These are phyloP conservation scores for Meloidogyne exigua DNA, from an alignment of 1,140 invertebrate genomes.

Conservation along the genomic window DNA sequence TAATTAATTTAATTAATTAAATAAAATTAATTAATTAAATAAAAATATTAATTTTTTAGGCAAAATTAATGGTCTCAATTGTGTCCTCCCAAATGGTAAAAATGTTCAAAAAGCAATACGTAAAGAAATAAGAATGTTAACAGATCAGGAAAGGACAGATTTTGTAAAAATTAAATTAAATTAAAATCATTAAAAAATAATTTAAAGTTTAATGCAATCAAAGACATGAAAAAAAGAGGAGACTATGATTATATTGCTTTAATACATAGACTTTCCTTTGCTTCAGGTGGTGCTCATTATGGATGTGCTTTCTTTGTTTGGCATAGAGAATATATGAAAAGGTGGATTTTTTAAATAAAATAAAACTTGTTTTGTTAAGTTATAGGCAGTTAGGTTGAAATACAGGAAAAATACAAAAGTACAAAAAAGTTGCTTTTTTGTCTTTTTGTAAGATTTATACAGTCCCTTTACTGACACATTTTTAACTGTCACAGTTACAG, in stretches of 20 bases:
- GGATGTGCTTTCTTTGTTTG: conserved; percentile 50
- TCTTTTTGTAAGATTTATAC: too few relatives aligned
- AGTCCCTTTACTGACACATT: too few relatives aligned
- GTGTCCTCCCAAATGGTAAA: conserved; percentile 38
- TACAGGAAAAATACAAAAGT: too few relatives aligned
- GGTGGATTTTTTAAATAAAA: too few relatives aligned
- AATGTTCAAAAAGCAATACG: conserved; percentile 39
- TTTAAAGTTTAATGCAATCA: conserved; percentile 60
- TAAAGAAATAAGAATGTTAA: conserved; percentile 47
- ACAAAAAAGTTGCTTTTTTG: too few relatives aligned
- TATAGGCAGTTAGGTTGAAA: too few relatives aligned
- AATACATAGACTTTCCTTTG: conserved; percentile 50
- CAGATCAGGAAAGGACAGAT: conserved; percentile 27
- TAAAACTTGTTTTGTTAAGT: too few relatives aligned
- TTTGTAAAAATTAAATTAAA: conserved; percentile 13
- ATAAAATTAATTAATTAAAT: too few relatives aligned
- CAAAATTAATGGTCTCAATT: background rate
- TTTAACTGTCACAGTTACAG: too few relatives aligned
- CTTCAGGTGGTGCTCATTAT: conserved; percentile 52
- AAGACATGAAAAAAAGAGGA: conserved; percentile 61
- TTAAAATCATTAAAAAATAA: background rate
- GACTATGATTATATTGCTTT: conserved; percentile 56
- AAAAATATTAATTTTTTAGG: too few relatives aligned
- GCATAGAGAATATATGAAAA: conserved; percentile 50
- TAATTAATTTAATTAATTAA: too few relatives aligned